phyloP scores from a whole-genome alignment of 2,113 vertebrate species.

The Rhabdomys dilectus region DNA sequence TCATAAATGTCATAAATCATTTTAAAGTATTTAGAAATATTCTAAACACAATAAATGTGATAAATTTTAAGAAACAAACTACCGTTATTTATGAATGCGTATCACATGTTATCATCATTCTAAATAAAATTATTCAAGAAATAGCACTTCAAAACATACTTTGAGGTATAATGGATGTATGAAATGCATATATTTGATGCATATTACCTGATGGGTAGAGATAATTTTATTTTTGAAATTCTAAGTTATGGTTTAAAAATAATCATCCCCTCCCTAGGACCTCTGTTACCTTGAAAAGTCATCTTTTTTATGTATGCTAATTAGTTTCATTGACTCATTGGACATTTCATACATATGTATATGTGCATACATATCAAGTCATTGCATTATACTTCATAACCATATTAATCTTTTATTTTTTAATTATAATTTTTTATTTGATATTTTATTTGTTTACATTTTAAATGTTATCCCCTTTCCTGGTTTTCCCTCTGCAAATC shows the following conservation, averaged over 20 bases:
- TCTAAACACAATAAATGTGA: background rate
- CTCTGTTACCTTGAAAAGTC: background rate
- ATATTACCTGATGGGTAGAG: background rate
- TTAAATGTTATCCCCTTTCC: too few relatives aligned
- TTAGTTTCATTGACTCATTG: background rate
- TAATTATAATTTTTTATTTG: too few relatives aligned
- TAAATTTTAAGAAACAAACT: background rate
- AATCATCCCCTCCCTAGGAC: background rate
- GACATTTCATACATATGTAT: background rate
- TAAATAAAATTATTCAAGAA: background rate
- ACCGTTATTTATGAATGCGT: background rate
- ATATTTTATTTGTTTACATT: too few relatives aligned
- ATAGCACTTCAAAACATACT: background rate
- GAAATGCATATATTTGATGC: background rate
- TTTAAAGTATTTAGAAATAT: background rate
- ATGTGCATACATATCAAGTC: background rate
- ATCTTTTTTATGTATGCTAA: background rate
- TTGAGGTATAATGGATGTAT: too few relatives aligned
- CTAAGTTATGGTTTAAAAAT: background rate
- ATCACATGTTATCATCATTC: background rate
- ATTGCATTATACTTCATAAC: background rate
- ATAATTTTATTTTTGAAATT: background rate
- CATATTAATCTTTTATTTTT: background rate
- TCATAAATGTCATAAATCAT: background rate
- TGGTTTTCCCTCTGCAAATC: too few relatives aligned